Evolutionary conservation across 2,888 invertebrate species (phyloP), one percentile per base, ranked within the genome.

Genomic region (Caenorhabditis panamensis): DNA sequence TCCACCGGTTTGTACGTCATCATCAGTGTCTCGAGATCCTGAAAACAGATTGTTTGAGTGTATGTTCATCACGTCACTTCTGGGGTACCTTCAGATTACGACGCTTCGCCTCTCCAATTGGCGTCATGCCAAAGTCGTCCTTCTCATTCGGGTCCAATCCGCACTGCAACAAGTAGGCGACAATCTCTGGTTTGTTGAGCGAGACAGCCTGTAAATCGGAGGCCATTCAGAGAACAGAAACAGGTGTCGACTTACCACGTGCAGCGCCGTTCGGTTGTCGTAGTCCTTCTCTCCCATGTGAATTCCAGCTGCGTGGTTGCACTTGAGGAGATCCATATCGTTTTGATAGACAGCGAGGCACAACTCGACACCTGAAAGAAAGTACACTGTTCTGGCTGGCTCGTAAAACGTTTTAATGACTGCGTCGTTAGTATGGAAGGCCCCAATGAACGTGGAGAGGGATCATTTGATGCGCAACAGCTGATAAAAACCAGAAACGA

Each of bases 311-410:
- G 84, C 88, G 37, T 83, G 66, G 87, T 91, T 92, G 9, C 91
- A 90, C 75, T 90, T 88, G 51, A 92, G 76, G 6, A 86, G 83
- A 13, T 87, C 85, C 11, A 91, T 66, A 80, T 92, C 91, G 26
- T 89, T 88, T 31, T 87, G 84, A 20, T 84, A 73, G 8, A 89
- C 89, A 1, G 89, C 93, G 92, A 92, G 90, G 91, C 94, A 94
- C 66, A 95, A 91, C 86, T 94, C 93, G 83, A 94, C 94, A 0
- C 94, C 94, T 88, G 77, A 31, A 79, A 62, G 31, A 31, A 31
- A 53, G 13, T 54, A 31, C 54, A 28, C 5, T 8, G 13, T 20
- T 53, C 36, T 5, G 36, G 11, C 36, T 5, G 5, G 6, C 5
- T 11, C 36, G 36, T 36, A 5, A 16, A 41, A 41, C 5, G 16